phyloP scores from a whole-genome alignment of 2,113 vertebrate genomes.

The Scolopax mira region DNA sequence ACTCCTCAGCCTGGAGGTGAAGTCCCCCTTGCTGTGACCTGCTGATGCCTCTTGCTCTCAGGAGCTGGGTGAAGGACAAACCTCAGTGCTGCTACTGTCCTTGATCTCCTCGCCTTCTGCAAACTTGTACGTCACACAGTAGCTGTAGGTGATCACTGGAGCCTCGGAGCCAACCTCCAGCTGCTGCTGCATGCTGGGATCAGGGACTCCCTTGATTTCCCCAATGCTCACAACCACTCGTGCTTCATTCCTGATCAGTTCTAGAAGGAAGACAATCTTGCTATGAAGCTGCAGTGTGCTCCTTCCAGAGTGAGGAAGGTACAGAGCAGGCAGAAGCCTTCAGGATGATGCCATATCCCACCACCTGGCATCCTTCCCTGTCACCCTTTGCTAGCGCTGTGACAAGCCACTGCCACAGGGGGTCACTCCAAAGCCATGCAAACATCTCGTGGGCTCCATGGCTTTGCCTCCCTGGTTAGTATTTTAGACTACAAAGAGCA shows the following conservation, averaged over 20 bases:
- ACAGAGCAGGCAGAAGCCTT: not conserved
- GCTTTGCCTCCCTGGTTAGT: not conserved
- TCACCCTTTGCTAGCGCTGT: not conserved
- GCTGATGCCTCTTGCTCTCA: not conserved
- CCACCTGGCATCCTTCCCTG: not conserved
- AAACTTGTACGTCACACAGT: constrained; percentile 80
- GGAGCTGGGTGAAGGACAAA: not conserved
- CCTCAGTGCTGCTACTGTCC: not conserved
- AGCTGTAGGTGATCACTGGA: constrained; percentile 74
- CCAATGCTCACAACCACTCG: constrained; percentile 75
- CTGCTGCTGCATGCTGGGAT: not conserved
- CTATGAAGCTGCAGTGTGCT: not conserved
- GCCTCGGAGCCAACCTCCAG: constrained; percentile 29
- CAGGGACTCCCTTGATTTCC: constrained; percentile 74
- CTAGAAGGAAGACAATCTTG: constrained; percentile 43
- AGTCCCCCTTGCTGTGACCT: not conserved
- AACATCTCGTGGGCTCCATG: not conserved
- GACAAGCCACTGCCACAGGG: constrained; percentile 17
- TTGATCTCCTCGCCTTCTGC: not conserved
- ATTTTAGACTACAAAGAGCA: not conserved
- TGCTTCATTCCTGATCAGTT: constrained; percentile 39
- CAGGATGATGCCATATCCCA: fast-evolving
- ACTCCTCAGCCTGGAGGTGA: not conserved
- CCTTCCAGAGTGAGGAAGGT: not conserved
- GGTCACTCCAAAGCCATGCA: constrained; percentile 6